A percentile compares a stretch with the other conserved stretches of the same genome.
Conservation (phyloP, 2,113 vertebrate genomes). For the Madoqua kirkii region DNA sequence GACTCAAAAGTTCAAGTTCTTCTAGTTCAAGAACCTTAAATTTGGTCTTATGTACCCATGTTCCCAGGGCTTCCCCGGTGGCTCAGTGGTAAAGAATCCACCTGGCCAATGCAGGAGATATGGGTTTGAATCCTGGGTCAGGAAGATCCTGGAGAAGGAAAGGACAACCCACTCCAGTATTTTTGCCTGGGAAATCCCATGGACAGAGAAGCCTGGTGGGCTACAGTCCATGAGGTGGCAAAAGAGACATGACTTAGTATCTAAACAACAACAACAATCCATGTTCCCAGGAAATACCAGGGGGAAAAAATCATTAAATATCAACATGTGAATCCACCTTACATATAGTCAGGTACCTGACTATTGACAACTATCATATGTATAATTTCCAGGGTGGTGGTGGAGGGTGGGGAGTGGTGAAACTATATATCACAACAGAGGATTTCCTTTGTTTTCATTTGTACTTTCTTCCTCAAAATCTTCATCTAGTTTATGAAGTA, state of each 20-base stretch:
- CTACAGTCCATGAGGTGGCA: not conserved
- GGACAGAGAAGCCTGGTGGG: not conserved
- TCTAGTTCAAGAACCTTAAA: not conserved
- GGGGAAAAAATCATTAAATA: not conserved
- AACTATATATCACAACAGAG: not conserved
- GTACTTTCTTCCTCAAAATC: not conserved
- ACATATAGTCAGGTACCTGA: not conserved
- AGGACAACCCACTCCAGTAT: not conserved
- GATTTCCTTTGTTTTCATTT: constrained; percentile 25
- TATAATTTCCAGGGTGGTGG: not conserved
- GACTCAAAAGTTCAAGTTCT: constrained; percentile 3
- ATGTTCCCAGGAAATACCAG: not conserved
- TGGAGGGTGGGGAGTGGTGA: not conserved
- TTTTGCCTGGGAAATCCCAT: not conserved
- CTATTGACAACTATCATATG: not conserved
- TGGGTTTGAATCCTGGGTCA: not conserved
- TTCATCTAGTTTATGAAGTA: not conserved
- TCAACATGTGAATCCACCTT: not conserved
- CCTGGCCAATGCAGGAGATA: not conserved
- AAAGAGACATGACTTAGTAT: not conserved
- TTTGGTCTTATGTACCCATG: not conserved
- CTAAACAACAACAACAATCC: not conserved
- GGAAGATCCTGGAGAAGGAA: not conserved
- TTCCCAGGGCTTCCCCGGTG: not conserved
- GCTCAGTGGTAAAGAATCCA: not conserved